These are phyloP conservation scores for Villa cingulata DNA, from an alignment of 2,888 invertebrate genomes.

Conservation along the genomic window DNA sequence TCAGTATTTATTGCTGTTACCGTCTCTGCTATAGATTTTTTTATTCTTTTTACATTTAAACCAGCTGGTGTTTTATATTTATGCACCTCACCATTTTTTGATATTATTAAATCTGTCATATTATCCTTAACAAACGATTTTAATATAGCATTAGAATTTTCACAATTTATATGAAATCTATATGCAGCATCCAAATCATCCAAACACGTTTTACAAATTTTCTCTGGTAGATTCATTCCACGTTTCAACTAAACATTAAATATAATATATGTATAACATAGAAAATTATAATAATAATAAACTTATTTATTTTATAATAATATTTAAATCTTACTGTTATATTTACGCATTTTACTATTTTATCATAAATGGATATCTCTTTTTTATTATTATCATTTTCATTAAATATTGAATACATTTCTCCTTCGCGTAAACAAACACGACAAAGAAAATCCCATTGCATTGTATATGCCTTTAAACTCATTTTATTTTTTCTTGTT, in stretches of 20 bases:
- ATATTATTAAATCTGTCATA: neutral
- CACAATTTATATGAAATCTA: conserved; percentile 15
- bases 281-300: neutral
- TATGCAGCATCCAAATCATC: conserved; percentile 13
- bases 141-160: conserved; percentile 16
- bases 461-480: too few relatives aligned
- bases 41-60: conserved; percentile 6
- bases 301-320: neutral
- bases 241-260: neutral
- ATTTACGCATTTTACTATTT: conserved; percentile 13
- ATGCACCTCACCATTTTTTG: conserved; percentile 1
- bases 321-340: conserved; percentile 9
- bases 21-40: too few relatives aligned
- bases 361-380: conserved; percentile 8
- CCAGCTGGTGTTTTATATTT: conserved; percentile 11
- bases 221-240: conserved; percentile 13
- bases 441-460: conserved; percentile 5
- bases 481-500: too few relatives aligned
- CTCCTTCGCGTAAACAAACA: conserved; percentile 14
- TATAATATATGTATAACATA: neutral
- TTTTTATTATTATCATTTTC: conserved; percentile 16
- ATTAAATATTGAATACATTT: conserved; percentile 14
- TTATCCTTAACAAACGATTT: conserved; percentile 6
- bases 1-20: too few relatives aligned
- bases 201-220: conserved; percentile 15